Conservation (phyloP, 2,113 vertebrate genomes). For the Oryzias melastigma region DNA sequence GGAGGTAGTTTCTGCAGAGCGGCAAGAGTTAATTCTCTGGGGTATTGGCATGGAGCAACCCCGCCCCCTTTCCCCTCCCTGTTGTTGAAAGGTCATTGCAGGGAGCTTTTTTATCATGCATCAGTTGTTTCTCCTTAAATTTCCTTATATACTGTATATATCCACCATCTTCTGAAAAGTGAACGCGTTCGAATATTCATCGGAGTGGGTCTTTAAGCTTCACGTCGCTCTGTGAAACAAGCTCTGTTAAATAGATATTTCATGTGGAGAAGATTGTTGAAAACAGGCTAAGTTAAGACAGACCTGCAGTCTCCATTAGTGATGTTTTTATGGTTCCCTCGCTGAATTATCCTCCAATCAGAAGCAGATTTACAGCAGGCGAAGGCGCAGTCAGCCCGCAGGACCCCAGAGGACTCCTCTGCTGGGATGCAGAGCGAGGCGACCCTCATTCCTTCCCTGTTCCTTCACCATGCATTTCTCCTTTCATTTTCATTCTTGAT, state of each 20-base stretch:
- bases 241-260: conserved; percentile 16
- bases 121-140: no score
- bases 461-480: not conserved
- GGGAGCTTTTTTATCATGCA: no score
- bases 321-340: conserved; percentile 47
- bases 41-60: no score
- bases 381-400: conserved; percentile 35
- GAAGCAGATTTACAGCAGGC: conserved; percentile 62
- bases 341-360: conserved; percentile 25
- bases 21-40: no score
- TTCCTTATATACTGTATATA: no score
- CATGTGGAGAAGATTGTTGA: conserved; percentile 1
- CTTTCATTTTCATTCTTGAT: not conserved
- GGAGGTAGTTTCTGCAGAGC: no score
- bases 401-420: conserved; percentile 49
- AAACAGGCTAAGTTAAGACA: conserved; percentile 12
- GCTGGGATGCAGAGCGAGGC: conserved; percentile 8
- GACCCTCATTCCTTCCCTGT: conserved; percentile 2
- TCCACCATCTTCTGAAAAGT: no score
- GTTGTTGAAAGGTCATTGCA: no score
- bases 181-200: no score
- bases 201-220: not conserved
- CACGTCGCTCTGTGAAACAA: conserved; percentile 6
- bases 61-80: no score
- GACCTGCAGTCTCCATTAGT: conserved; percentile 44